Evolutionary conservation across 1,140 invertebrate species (phyloP).

Genomic region (Eciton burchellii): DNA sequence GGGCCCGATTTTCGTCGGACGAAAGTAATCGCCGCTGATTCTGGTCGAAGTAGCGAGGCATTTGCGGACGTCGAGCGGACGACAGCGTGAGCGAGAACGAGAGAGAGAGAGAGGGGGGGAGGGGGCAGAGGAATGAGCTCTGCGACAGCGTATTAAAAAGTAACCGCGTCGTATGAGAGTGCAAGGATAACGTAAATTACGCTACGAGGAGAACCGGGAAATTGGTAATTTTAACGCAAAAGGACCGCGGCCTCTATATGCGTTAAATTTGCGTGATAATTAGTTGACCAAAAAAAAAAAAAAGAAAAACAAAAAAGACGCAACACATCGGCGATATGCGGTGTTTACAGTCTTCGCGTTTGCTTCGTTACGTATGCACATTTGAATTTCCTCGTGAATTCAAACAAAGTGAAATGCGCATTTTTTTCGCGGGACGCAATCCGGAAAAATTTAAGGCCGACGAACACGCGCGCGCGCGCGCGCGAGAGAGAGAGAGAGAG

Average conservation of each 20-base stretch:
- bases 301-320: too few relatives aligned
- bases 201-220: neutral
- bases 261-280: neutral
- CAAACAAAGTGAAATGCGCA: neutral
- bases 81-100: neutral
- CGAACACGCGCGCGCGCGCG: too few relatives aligned
- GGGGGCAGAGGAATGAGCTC: slow-evolving; percentile 7
- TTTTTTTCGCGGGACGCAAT: neutral
- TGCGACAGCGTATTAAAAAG: neutral
- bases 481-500: too few relatives aligned
- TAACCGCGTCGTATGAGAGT: slow-evolving; percentile 8
- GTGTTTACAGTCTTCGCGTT: neutral
- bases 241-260: neutral
- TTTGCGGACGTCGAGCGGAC: slow-evolving; percentile 4
- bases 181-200: neutral
- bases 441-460: slow-evolving; percentile 13
- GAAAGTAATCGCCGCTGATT: slow-evolving; percentile 22
- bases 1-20: slow-evolving; percentile 40
- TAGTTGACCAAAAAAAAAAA: too few relatives aligned
- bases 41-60: neutral
- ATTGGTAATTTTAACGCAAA: slow-evolving; percentile 2
- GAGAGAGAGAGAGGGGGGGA: neutral
- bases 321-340: too few relatives aligned
- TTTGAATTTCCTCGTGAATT: slow-evolving; percentile 8
- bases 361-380: too few relatives aligned